A percentile compares a stretch with the other conserved stretches of the same genome.
phyloP scores from a whole-genome alignment of 2,113 vertebrate genomes.

The Gobio gobio region DNA sequence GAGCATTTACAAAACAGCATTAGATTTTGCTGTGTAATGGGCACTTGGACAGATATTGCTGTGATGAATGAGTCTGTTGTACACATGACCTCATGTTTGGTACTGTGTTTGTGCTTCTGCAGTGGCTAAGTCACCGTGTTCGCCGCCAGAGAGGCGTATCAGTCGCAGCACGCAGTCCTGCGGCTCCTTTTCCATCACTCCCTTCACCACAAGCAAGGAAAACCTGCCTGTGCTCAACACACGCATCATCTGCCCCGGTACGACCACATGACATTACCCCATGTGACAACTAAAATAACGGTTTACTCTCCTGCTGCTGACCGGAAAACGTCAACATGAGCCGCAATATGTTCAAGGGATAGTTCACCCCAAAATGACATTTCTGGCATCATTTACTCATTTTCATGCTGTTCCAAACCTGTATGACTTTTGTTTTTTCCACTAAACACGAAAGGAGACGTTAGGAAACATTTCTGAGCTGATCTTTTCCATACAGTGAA shows the following conservation, averaged over 20 bases:
- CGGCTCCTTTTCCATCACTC: conserved; percentile 84
- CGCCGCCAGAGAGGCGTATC: conserved; percentile 82
- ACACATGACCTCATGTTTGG: background rate
- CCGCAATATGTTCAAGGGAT: too few relatives aligned
- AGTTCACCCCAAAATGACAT: background rate
- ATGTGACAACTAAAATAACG: too few relatives aligned
- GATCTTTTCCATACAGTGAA: background rate
- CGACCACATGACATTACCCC: background rate
- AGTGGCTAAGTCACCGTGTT: conserved; percentile 82
- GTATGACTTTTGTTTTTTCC: background rate
- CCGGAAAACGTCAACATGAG: background rate
- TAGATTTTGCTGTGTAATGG: background rate
- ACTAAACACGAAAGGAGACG: background rate
- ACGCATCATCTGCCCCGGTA: conserved; percentile 97
- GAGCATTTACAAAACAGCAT: conserved; percentile 4
- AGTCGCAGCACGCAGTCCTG: conserved; percentile 84
- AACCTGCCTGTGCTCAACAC: conserved; percentile 98
- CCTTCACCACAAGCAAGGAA: conserved; percentile 89
- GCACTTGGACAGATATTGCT: background rate
- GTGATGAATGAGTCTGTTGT: background rate
- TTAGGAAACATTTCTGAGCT: background rate
- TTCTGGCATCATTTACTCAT: background rate
- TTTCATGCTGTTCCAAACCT: background rate
- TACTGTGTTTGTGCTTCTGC: conserved; percentile 45
- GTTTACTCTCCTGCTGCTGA: background rate